A percentile compares a stretch with the other conserved stretches of the same genome.
Evolutionary conservation across 2,888 invertebrate species (phyloP).

Genomic region (Agrotis clavis): DNA sequence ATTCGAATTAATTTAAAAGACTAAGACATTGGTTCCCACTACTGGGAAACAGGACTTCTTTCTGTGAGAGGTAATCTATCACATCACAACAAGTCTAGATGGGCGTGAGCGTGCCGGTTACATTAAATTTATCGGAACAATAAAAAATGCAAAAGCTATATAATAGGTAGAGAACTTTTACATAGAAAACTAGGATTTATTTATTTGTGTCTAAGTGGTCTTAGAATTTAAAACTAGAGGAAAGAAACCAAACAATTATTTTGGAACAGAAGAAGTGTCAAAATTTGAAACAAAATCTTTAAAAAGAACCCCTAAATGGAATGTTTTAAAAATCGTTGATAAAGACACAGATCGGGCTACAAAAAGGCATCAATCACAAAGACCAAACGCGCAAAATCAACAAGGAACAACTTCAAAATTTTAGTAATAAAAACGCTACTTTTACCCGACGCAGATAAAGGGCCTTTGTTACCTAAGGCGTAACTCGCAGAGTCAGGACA

Average conservation of each 20-base stretch:
- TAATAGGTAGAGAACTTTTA: too few species aligned
- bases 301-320: not conserved
- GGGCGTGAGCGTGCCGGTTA: too few species aligned
- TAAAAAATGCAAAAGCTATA: too few species aligned
- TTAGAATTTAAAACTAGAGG: too few species aligned
- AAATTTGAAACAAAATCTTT: not conserved
- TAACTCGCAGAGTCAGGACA: conserved; percentile 68
- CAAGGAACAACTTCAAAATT: conserved; percentile 41
- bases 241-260: too few species aligned
- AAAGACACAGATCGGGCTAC: conserved; percentile 4
- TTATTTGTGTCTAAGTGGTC: too few species aligned
- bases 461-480: conserved; percentile 64
- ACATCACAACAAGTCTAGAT: too few species aligned
- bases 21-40: too few species aligned
- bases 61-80: too few species aligned
- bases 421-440: conserved; percentile 42
- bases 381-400: conserved; percentile 9
- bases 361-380: conserved; percentile 17
- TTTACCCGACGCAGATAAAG: conserved; percentile 43
- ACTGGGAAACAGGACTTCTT: too few species aligned
- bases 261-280: not conserved
- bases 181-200: too few species aligned
- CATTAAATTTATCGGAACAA: too few species aligned
- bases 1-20: not conserved
- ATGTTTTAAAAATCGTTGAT: not conserved